These are phyloP conservation scores for Fissipunctia ypsillon DNA, from an alignment of 2,888 invertebrate genomes.

Conservation along the genomic window DNA sequence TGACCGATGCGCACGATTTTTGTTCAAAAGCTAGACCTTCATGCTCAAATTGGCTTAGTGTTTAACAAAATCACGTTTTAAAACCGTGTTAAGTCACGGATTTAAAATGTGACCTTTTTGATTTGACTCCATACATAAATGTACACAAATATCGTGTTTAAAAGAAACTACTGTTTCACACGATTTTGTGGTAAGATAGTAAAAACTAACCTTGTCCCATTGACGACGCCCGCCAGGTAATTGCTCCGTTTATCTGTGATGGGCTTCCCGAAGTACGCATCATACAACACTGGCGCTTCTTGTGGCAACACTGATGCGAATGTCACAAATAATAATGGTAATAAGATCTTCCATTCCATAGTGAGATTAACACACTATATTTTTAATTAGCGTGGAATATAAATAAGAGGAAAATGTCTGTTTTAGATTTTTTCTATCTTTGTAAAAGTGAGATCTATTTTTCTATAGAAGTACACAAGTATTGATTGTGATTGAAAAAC, in stretches of 20 bases:
- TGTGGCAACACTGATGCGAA: conserved; percentile 28
- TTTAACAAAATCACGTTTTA: neutral
- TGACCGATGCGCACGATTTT: neutral
- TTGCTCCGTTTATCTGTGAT: conserved; percentile 58
- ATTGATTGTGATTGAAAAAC: neutral
- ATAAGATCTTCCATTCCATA: conserved; percentile 27
- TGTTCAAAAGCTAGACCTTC: neutral
- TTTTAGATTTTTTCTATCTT: neutral
- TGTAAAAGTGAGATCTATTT: neutral
- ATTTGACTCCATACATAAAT: neutral
- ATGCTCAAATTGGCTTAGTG: neutral
- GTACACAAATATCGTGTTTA: neutral
- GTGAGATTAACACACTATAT: neutral
- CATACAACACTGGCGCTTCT: conserved; percentile 61
- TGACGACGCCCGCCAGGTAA: conserved; percentile 54
- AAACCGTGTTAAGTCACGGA: neutral
- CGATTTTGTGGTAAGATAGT: neutral
- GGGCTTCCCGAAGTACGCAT: conserved; percentile 71
- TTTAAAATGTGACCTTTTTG: too few relatives aligned
- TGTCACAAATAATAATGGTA: conserved; percentile 3
- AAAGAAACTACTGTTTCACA: neutral
- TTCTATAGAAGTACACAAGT: neutral
- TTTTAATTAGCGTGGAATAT: neutral
- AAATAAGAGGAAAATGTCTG: too few relatives aligned
- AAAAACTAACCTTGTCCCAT: conserved; percentile 62